A percentile compares a stretch with the other conserved stretches of the same genome.
These are phyloP conservation scores for Tetrapedia diversipes DNA, from an alignment of 2,888 invertebrate genomes.

Conservation along the genomic window DNA sequence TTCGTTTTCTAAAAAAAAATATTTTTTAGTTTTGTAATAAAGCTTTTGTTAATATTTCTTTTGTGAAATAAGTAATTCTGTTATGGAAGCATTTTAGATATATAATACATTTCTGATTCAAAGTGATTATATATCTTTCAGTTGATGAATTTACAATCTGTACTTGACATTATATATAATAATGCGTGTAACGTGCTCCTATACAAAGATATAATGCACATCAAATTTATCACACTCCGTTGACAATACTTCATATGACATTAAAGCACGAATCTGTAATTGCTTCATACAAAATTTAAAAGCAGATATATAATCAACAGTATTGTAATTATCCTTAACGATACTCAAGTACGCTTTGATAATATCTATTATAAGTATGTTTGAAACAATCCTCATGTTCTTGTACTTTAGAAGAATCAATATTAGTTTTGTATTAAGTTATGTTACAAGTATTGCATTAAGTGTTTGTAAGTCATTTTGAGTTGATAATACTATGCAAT, in stretches of 20 bases:
- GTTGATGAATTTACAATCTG: slow-evolving; percentile 32
- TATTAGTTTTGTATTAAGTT: slow-evolving; percentile 43
- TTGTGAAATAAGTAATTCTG: slow-evolving; percentile 40
- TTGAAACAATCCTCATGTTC: slow-evolving; percentile 41
- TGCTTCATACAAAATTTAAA: slow-evolving; percentile 49
- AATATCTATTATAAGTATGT: slow-evolving; percentile 59
- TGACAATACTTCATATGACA: slow-evolving; percentile 32
- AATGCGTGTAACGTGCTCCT: slow-evolving; percentile 8
- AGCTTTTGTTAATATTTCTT: slow-evolving; percentile 29
- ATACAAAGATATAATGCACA: slow-evolving; percentile 34
- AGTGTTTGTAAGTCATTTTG: slow-evolving; percentile 45
- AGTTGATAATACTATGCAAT: slow-evolving; percentile 43
- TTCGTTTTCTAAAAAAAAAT: slow-evolving; percentile 21
- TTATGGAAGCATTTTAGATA: slow-evolving; percentile 26
- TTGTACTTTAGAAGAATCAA: slow-evolving; percentile 33
- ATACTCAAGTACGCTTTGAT: slow-evolving; percentile 58
- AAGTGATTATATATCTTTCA: slow-evolving; percentile 26
- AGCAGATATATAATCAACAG: slow-evolving; percentile 40
- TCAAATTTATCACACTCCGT: slow-evolving; percentile 33
- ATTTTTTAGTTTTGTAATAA: slow-evolving; percentile 23
- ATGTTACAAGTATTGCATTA: slow-evolving; percentile 48
- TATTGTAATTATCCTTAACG: slow-evolving; percentile 45
- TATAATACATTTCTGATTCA: slow-evolving; percentile 6
- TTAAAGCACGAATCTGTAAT: slow-evolving; percentile 44
- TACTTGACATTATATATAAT: slow-evolving; percentile 35